A percentile compares a stretch with the other conserved stretches of the same genome.
Conservation (phyloP, 2,888 invertebrate species). For the Ichneumoninae sp. region DNA sequence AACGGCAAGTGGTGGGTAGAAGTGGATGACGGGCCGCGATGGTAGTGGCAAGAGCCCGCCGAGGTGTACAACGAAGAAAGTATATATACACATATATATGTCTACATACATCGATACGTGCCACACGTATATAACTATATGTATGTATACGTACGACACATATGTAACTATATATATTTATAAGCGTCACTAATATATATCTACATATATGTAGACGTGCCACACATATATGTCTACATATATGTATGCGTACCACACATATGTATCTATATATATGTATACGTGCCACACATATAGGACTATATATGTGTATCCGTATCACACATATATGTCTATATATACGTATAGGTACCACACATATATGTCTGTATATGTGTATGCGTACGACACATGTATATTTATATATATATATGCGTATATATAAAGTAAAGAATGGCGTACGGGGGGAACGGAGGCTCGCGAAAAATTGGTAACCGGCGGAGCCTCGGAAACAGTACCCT, state of each 20-base stretch:
- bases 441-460: conserved; percentile 46
- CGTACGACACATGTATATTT: too few relatives aligned
- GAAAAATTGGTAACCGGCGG: conserved; percentile 7
- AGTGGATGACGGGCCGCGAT: conserved; percentile 34
- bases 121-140: not conserved
- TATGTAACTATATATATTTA: too few relatives aligned
- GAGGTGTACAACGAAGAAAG: conserved; percentile 5
- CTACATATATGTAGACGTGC: not conserved
- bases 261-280: not conserved
- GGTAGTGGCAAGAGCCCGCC: conserved; percentile 28
- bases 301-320: too few relatives aligned
- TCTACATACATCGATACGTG: too few relatives aligned
- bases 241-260: not conserved
- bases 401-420: not conserved
- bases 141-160: too few relatives aligned
- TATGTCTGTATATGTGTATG: too few relatives aligned
- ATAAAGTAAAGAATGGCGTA: conserved; percentile 10
- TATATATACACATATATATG: conserved; percentile 8
- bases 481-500: conserved; percentile 58
- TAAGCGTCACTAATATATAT: too few relatives aligned
- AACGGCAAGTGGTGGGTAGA: conserved; percentile 24
- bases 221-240: not conserved
- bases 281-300: too few relatives aligned
- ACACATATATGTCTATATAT: not conserved
- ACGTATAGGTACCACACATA: too few relatives aligned